Evolutionary conservation across 2,888 invertebrate species (phyloP).

Genomic region (Matsumyia berberina): DNA sequence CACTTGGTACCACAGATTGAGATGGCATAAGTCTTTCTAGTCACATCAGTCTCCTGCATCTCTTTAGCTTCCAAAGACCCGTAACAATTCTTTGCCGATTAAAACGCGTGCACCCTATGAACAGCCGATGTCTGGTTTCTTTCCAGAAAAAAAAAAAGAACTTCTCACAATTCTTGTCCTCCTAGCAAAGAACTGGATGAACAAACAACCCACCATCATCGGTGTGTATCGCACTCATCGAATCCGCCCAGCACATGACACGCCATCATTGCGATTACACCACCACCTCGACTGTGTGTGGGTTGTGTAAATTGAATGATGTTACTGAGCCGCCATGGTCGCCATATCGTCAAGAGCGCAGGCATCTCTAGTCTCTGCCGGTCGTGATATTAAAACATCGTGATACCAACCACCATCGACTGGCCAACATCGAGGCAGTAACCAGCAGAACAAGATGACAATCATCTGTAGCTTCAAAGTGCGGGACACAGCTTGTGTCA

Average conservation of each 20-base stretch:
- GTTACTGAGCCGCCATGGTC: constrained; percentile 28
- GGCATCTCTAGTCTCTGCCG: background rate
- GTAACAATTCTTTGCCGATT: background rate
- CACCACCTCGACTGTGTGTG: constrained; percentile 25
- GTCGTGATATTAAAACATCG: constrained; percentile 47
- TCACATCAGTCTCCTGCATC: too few relatives aligned
- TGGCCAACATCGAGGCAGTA: background rate
- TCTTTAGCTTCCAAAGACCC: background rate
- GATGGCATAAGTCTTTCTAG: too few relatives aligned
- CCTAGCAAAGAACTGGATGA: constrained; percentile 43
- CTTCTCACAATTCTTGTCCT: constrained; percentile 30
- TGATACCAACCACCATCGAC: constrained; percentile 19
- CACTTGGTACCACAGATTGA: too few relatives aligned
- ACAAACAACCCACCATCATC: constrained; percentile 20
- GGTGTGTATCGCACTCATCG: constrained; percentile 38
- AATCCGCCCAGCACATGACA: constrained; percentile 51
- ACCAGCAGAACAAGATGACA: constrained; percentile 55
- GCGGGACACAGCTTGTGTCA: constrained; percentile 35
- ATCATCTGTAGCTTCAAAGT: constrained; percentile 26
- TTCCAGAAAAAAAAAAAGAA: background rate
- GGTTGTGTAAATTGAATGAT: constrained; percentile 25
- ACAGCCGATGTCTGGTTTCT: background rate
- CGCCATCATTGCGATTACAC: constrained; percentile 20
- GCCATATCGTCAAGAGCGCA: background rate
- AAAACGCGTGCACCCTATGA: background rate